Conservation (phyloP, 2,797 vertebrate genomes). For the Florisuga fusca region DNA sequence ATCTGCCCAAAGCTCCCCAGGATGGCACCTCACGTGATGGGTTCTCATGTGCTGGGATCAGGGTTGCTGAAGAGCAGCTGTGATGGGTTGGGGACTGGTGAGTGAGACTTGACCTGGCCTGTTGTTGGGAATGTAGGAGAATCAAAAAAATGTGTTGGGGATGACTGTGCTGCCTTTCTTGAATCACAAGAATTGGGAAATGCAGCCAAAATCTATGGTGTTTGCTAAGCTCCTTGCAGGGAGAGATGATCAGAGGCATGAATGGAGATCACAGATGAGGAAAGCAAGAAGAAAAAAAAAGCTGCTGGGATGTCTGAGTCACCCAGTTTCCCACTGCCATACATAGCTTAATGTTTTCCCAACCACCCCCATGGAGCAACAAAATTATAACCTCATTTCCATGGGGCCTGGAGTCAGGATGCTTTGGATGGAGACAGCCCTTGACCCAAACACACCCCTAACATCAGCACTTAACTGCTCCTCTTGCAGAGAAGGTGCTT, state of each 20-base stretch:
- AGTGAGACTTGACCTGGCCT: background rate
- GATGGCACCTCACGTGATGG: background rate
- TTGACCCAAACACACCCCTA: background rate
- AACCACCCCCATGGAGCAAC: background rate
- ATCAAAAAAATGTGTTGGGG: background rate
- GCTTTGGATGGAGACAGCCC: background rate
- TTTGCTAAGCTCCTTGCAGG: background rate
- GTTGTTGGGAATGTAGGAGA: background rate
- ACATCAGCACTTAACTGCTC: fast-evolving
- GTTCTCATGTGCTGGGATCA: background rate
- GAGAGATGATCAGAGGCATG: background rate
- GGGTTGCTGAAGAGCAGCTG: fast-evolving
- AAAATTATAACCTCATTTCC: background rate
- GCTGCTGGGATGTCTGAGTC: conserved; percentile 13
- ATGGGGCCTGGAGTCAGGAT: background rate
- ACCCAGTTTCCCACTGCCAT: background rate
- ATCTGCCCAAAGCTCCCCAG: background rate
- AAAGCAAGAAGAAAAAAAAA: background rate
- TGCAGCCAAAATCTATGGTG: background rate
- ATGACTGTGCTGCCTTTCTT: background rate
- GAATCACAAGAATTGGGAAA: background rate
- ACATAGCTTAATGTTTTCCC: background rate
- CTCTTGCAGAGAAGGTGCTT: background rate
- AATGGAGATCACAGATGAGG: background rate
- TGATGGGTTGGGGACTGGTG: fast-evolving